Evolutionary conservation across 2,888 invertebrate species (phyloP).

Genomic region (Conus canariensis): DNA sequence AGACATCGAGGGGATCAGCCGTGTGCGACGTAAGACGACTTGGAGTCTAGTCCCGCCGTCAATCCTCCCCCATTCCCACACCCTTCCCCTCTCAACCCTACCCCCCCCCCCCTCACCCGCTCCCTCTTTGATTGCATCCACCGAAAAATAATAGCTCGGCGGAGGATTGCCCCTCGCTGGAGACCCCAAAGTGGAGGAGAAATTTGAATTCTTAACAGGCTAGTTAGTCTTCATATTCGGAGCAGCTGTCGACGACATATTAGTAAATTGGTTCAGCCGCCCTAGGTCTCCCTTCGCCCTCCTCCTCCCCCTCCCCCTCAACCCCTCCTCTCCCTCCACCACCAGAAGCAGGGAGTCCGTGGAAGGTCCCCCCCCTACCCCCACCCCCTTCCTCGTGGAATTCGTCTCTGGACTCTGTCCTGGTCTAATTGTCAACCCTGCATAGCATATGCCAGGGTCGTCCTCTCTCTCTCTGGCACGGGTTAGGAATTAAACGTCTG

Average conservation of each 20-base stretch:
- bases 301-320: neutral
- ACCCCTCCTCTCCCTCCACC: too few relatives aligned
- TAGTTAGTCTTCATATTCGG: conserved; percentile 38
- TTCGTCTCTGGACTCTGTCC: conserved; percentile 31
- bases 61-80: neutral
- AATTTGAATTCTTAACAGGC: conserved; percentile 37
- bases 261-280: conserved; percentile 33
- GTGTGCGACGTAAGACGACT: conserved; percentile 30
- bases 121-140: conserved; percentile 27
- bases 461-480: neutral
- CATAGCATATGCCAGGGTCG: neutral
- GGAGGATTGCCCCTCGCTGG: neutral
- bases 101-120: neutral
- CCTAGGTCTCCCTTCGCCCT: neutral
- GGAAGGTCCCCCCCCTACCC: too few relatives aligned
- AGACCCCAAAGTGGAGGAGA: conserved; percentile 28
- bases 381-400: neutral
- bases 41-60: neutral
- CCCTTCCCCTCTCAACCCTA: neutral
- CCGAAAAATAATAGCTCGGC: conserved; percentile 25
- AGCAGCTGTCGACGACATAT: conserved; percentile 29
- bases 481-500: conserved; percentile 20
- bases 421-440: conserved; percentile 34
- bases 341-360: too few relatives aligned
- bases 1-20: conserved; percentile 9